Conservation (phyloP, 2,113 vertebrate species). For the Taxidea taxus region DNA sequence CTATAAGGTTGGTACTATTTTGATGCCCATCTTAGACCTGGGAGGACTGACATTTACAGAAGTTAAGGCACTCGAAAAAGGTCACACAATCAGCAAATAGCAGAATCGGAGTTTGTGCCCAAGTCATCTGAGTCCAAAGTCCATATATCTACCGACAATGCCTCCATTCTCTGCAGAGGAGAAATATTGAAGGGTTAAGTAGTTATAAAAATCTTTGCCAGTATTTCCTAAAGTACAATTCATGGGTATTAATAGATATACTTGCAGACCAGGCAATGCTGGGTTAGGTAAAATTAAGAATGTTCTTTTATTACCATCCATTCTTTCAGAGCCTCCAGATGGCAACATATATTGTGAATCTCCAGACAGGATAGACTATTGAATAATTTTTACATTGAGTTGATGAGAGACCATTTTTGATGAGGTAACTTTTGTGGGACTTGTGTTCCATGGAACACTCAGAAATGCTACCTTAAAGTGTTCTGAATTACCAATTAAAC, state of each 20-base stretch:
- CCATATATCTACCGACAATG: not conserved
- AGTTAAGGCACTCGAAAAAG: not conserved
- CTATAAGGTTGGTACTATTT: not conserved
- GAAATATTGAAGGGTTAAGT: not conserved
- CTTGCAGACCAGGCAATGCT: not conserved
- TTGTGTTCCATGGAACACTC: not conserved
- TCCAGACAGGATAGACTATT: not conserved
- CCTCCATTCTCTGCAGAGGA: not conserved
- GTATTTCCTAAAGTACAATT: not conserved
- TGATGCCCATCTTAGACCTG: not conserved
- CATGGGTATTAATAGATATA: not conserved
- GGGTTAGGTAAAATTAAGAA: not conserved
- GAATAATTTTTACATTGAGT: not conserved
- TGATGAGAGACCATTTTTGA: not conserved
- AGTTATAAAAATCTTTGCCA: not conserved
- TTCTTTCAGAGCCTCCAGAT: not conserved
- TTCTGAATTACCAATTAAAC: slow-evolving; percentile 5
- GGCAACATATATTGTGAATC: not conserved
- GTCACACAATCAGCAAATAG: not conserved
- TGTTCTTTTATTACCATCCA: not conserved
- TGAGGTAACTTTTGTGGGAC: not conserved
- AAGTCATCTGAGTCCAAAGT: not conserved
- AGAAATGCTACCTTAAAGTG: not conserved
- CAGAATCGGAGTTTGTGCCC: not conserved
- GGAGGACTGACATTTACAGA: not conserved